Evolutionary conservation across 1,140 invertebrate genomes (phyloP).

Genomic region (Drosophila tristis): DNA sequence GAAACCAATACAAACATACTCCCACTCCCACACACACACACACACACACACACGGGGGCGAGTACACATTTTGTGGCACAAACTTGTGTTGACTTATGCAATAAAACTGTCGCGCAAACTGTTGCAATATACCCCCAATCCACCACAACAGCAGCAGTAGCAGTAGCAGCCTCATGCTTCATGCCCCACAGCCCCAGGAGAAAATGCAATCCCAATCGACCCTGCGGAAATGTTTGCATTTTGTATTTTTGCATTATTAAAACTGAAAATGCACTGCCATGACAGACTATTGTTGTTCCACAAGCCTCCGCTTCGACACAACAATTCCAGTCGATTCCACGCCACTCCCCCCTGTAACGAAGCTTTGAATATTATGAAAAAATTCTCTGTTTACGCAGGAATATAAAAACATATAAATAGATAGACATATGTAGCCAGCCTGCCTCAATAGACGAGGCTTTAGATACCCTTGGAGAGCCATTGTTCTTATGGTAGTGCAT

Average conservation of each 20-base stretch:
- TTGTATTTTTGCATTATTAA: slow-evolving; percentile 83
- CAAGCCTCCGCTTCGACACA: not conserved
- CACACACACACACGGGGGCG: slow-evolving; percentile 5
- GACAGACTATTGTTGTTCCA: slow-evolving; percentile 48
- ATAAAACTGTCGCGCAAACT: slow-evolving; percentile 81
- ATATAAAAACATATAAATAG: no score
- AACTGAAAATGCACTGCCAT: slow-evolving; percentile 75
- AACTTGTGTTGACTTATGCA: slow-evolving; percentile 81
- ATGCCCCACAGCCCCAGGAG: slow-evolving; percentile 4
- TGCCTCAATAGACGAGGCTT: no score
- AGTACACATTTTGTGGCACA: slow-evolving; percentile 70
- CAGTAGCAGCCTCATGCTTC: not conserved
- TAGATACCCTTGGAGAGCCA: no score
- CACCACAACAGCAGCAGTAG: slow-evolving; percentile 12
- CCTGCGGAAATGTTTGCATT: slow-evolving; percentile 79
- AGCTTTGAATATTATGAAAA: slow-evolving; percentile 66
- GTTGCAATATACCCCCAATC: slow-evolving; percentile 64
- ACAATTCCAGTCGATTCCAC: not conserved
- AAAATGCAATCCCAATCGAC: slow-evolving; percentile 46
- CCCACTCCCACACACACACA: not conserved
- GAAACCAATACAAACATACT: slow-evolving; percentile 29
- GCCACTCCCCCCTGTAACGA: not conserved
- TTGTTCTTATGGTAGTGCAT: not conserved
- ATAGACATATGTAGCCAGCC: not conserved
- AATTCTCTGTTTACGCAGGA: slow-evolving; percentile 68